Evolutionary conservation across 1,140 invertebrate species (phyloP).

Genomic region (Elymnias hypermnestra): DNA sequence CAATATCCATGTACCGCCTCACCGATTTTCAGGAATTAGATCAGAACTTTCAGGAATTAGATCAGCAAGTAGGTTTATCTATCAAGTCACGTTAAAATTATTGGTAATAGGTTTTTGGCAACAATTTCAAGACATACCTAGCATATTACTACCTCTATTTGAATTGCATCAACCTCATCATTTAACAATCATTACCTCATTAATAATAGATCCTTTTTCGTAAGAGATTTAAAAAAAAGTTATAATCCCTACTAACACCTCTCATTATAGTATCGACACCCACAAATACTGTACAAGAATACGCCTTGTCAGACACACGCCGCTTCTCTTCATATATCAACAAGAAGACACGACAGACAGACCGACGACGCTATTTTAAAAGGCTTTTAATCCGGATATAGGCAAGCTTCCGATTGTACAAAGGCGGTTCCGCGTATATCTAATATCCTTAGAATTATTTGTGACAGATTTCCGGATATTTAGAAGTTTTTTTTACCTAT

Average conservation of each 20-base stretch:
- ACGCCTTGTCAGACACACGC: neutral
- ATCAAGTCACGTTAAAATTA: no score
- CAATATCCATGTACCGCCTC: no score
- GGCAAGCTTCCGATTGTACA: neutral
- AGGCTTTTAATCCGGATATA: neutral
- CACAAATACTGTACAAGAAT: constrained; percentile 3
- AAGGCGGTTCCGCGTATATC: neutral
- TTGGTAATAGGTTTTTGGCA: no score
- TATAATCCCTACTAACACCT: neutral
- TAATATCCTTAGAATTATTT: neutral
- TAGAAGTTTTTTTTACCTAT: no score
- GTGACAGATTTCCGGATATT: neutral
- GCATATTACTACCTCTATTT: no score
- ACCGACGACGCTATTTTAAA: neutral
- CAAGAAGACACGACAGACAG: neutral
- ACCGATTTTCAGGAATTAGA: no score
- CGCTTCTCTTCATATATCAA: neutral
- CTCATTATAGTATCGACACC: constrained; percentile 1
- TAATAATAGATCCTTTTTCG: neutral
- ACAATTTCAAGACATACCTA: no score
- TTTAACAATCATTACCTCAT: constrained; percentile 1
- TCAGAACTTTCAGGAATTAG: no score
- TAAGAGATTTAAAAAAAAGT: neutral
- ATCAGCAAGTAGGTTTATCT: no score
- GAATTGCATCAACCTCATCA: no score